A percentile compares a stretch with the other conserved stretches of the same genome.
phyloP scores from a whole-genome alignment of 30 jellyfish, hydroid and myxozoan species.

The Rhopilema esculentum region DNA sequence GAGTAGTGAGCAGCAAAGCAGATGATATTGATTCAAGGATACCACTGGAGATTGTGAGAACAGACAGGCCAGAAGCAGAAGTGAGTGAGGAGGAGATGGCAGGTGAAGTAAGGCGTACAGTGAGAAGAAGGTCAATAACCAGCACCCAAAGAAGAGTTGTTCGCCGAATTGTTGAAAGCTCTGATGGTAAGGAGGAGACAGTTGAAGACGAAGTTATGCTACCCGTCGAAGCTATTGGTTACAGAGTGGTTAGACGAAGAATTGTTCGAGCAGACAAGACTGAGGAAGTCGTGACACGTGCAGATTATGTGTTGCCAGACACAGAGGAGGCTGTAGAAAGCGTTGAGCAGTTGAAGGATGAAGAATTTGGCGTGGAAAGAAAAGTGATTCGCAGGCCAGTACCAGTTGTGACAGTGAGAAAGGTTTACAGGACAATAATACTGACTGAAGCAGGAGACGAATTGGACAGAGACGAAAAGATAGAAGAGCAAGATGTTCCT shows the following conservation, averaged over 20 bases:
- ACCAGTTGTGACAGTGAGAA: slow-evolving; percentile 59
- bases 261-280: slow-evolving; percentile 55
- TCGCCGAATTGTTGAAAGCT: slow-evolving; percentile 63
- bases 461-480: slow-evolving; percentile 6
- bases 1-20: slow-evolving; percentile 50
- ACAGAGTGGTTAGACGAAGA: slow-evolving; percentile 52
- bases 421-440: slow-evolving; percentile 76
- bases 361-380: slow-evolving; percentile 21
- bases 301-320: slow-evolving; percentile 12
- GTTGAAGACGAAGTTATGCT: slow-evolving; percentile 59
- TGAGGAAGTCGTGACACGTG: slow-evolving; percentile 6
- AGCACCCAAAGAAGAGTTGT: slow-evolving; percentile 76
- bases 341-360: slow-evolving; percentile 26
- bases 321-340: slow-evolving; percentile 15
- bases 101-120: slow-evolving; percentile 77
- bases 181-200: slow-evolving; percentile 31
- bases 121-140: slow-evolving; percentile 70
- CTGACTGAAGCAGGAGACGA: slow-evolving; percentile 21
- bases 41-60: slow-evolving; percentile 70
- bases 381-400: slow-evolving; percentile 44
- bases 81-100: slow-evolving; percentile 60
- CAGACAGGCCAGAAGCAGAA: slow-evolving; percentile 77
- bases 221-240: slow-evolving; percentile 52
- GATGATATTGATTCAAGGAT: slow-evolving; percentile 45
- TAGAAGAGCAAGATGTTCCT: slow-evolving; percentile 15